Conservation (phyloP, 2,797 vertebrate genomes). For the Sciurus carolinensis region DNA sequence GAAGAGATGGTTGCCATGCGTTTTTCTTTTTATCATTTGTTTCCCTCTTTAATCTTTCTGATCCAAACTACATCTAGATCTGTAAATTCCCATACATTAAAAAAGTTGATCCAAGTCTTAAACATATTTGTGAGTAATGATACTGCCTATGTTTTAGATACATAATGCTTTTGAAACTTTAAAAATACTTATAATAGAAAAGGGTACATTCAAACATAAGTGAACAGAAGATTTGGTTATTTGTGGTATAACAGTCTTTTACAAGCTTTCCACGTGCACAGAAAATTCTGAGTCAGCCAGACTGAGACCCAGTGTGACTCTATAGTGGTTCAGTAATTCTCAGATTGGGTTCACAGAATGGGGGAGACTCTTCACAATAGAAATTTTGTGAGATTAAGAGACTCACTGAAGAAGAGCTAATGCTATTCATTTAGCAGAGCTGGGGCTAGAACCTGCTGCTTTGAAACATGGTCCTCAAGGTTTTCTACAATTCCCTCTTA, state of each 20-base stretch:
- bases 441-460: neutral
- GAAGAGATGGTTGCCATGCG: slow-evolving; percentile 19
- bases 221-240: neutral
- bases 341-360: neutral
- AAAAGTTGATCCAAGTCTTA: slow-evolving; percentile 80
- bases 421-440: neutral
- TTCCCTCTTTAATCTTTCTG: slow-evolving; percentile 69
- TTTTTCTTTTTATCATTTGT: slow-evolving; percentile 71
- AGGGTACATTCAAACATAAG: neutral
- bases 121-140: slow-evolving; percentile 52
- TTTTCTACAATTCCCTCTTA: neutral
- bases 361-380: neutral
- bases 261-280: neutral
- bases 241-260: slow-evolving; percentile 40
- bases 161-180: slow-evolving; percentile 67
- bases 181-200: slow-evolving; percentile 18
- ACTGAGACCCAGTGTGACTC: neutral
- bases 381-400: slow-evolving; percentile 37
- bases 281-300: neutral
- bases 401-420: neutral
- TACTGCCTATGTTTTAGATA: slow-evolving; percentile 66
- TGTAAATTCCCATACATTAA: slow-evolving; percentile 65
- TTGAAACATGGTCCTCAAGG: neutral
- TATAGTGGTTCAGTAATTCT: neutral
- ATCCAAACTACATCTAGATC: slow-evolving; percentile 74